Evolutionary conservation across 2,113 vertebrate species (phyloP), one percentile per base, ranked within the genome.

Genomic region (Hemicordylus capensis): DNA sequence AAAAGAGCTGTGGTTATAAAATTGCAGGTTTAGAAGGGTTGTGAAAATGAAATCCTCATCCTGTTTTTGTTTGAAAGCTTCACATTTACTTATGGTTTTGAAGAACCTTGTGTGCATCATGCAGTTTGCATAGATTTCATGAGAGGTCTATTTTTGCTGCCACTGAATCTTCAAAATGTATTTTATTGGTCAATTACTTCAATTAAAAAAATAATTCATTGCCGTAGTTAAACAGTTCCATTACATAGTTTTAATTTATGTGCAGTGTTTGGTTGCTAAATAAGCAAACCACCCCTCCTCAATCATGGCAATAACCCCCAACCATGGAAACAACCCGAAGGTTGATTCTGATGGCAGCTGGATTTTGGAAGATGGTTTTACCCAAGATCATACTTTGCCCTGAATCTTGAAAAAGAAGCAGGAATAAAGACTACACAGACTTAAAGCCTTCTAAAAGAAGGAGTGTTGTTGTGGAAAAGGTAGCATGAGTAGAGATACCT

Each of bases 1-100:
- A 88, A 64, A 83, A 77, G 72, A 28, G 84, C 22, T 44, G 67
- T 2, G 6, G 39, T 87, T 67, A 1, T 84, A 82, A 87, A 83
- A 61, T 85, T 46, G 56, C 22, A 78, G n/a, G n/a, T 78, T 86
- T 70, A 80, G 24, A 9, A 56, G 63, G 77, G 76, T 26, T 51
- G 24, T 58, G 87, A 81, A 31, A 19, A 19, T 20, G 61, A 79
- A 61, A 89, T 31, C 0, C 3, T 11, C 20, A 61, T 48, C 9
- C 0, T 84, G 44, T 89, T n/a, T n/a, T 54, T 77, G 89, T 90
- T 59, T 20, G 73, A 61, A 84, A 39, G 2, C 24, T 34, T 56
- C 4, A 4, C 1, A 22, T 63, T 72, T 80, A 39, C 17, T 7
- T 15, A 26, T 88, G 39, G 2, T 8, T 46, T 17, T 86, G 37